Base-by-base conservation (phyloP, 30 jellyfish, hydroid and myxozoan genomes). In the Catostylus mosaicus region DNA sequence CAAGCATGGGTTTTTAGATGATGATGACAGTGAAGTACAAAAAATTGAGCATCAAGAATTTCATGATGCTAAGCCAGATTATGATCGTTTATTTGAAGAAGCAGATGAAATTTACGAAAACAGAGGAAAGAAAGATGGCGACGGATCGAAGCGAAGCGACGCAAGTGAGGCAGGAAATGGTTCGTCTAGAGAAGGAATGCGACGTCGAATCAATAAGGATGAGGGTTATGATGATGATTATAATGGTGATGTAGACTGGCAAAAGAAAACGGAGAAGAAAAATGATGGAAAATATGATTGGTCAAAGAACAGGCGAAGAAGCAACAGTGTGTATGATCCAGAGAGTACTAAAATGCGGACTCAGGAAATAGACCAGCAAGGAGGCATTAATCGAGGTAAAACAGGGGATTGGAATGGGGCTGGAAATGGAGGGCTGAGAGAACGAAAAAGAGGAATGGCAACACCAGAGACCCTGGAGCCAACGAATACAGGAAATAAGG, bases 251-350 rank as follows among this genome's bases (percentile, higher is more conserved):
- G 59, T 38, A 6, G 78, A 66, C 26, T 59, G 71, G 71, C 71
- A 59, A 27, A 59, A 59, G 38, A 59, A 59, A 59, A 37, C 26
- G 19, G 71, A 59, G 11, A 59, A n/a, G 18, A 37, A 27, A 5
- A 23, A 27, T 59, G 63, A 18, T 2, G 20, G 24, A 27, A 50
- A 50, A 6, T 59, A 59, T 24, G 71, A 59, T 59, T 59, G 71
- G 71, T 59, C 71, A 12, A 59, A 22, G 71, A 59, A 59, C 18
- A 73, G 72, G 32, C 47, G 56, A 2, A 46, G 72, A 51, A 52
- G 27, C 19, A 16, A 31, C 34, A 77, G 78, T 29, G 79, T 77
- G 38, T 59, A 59, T 23, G 79, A 77, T 26, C 88, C 78, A 23
- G 79, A 77, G 47, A 52, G 33, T 6, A 52, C 61, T 5, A 59